Percentiles rank a stretch among this genome's conserved stretches.
phyloP scores from a whole-genome alignment of 2,797 vertebrate genomes.

The Enteromius fasciolatus region DNA sequence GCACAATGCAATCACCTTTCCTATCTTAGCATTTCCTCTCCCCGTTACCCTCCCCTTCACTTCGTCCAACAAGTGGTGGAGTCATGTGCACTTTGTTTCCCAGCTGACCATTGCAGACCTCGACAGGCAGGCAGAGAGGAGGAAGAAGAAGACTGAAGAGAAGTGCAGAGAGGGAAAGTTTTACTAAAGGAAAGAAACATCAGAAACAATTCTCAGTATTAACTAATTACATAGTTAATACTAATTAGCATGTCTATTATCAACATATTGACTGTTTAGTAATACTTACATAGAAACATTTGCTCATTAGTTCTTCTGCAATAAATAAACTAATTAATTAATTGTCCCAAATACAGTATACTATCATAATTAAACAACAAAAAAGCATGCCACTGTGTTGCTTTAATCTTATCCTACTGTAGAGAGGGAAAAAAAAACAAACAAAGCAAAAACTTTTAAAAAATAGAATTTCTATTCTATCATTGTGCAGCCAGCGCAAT shows the following conservation, averaged over 20 bases:
- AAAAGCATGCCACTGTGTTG: no score
- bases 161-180: neutral
- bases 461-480: neutral
- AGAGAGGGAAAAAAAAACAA: no score
- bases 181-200: neutral
- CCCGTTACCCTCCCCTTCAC: constrained; percentile 43
- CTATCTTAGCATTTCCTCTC: constrained; percentile 52
- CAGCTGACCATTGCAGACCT: constrained; percentile 50
- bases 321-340: no score
- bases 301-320: no score
- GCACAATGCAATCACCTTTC: constrained; percentile 70
- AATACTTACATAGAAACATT: no score
- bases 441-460: no score
- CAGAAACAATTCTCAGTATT: neutral
- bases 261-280: neutral
- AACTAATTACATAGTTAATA: neutral
- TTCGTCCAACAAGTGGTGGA: constrained; percentile 34
- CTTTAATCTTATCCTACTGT: no score
- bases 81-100: constrained; percentile 60
- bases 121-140: neutral
- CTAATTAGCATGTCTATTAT: neutral
- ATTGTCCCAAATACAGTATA: no score
- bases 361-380: no score
- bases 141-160: neutral
- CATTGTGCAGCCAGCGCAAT: neutral